Conservation (phyloP, 2,888 invertebrate species). For the Apotomis turbidana region DNA sequence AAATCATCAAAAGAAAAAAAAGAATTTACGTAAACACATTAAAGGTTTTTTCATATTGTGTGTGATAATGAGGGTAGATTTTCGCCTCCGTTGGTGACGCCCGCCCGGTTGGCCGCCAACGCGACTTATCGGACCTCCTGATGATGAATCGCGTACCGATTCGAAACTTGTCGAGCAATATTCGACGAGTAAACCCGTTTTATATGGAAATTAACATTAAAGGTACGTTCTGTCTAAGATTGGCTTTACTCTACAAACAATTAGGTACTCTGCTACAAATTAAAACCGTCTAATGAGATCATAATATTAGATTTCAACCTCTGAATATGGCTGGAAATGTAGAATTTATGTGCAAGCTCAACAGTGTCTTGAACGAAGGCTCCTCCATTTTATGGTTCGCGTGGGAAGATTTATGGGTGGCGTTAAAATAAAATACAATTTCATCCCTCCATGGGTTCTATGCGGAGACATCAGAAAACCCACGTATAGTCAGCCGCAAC, state of each 20-base stretch:
- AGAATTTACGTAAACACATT: no score
- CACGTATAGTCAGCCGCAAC: slow-evolving; percentile 54
- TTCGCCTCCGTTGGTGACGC: no score
- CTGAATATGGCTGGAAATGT: slow-evolving; percentile 60
- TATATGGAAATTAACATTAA: neutral
- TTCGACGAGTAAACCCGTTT: no score
- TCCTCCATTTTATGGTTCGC: slow-evolving; percentile 67
- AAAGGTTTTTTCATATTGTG: no score
- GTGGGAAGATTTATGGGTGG: slow-evolving; percentile 73
- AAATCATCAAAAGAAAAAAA: no score
- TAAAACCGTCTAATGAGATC: slow-evolving; percentile 30
- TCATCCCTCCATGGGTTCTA: slow-evolving; percentile 63
- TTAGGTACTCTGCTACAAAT: slow-evolving; percentile 1
- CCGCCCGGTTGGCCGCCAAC: no score
- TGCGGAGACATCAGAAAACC: slow-evolving; percentile 72
- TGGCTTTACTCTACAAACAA: neutral
- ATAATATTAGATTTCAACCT: slow-evolving; percentile 27
- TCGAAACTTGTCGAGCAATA: no score
- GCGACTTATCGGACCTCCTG: no score
- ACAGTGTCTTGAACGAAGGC: slow-evolving; percentile 62
- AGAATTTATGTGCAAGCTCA: slow-evolving; percentile 64
- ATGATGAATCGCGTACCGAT: no score
- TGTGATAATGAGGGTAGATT: no score
- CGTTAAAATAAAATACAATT: slow-evolving; percentile 80
- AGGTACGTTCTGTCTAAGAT: neutral